phyloP scores from a whole-genome alignment of 2,888 invertebrate species.

The Drosophila ezoana region DNA sequence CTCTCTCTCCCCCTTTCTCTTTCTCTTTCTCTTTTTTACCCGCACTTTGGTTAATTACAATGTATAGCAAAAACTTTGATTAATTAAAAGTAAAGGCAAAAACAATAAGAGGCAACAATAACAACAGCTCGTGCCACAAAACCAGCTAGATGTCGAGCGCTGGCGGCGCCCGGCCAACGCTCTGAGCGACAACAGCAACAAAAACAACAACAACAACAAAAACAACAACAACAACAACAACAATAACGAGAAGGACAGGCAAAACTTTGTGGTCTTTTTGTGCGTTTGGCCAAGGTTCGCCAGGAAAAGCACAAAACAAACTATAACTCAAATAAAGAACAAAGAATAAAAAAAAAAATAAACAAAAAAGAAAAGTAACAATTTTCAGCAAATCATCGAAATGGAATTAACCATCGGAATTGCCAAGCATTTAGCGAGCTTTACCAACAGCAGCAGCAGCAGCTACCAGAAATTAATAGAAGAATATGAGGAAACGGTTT shows the following conservation, averaged over 20 bases:
- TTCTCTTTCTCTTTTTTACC: background rate
- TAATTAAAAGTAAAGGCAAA: conserved; percentile 66
- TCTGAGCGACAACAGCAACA: conserved; percentile 1
- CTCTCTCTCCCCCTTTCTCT: conserved; percentile 8
- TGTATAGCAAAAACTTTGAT: conserved; percentile 67
- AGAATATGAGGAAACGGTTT: conserved; percentile 7
- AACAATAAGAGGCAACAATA: conserved; percentile 26
- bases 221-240: conserved; percentile 1
- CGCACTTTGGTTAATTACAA: conserved; percentile 51
- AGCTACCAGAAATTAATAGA: conserved; percentile 8
- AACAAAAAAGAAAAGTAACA: no score
- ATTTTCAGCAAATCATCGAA: conserved; percentile 66
- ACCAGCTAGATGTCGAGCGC: conserved; percentile 20
- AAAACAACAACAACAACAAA: conserved; percentile 1
- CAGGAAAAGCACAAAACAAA: conserved; percentile 9
- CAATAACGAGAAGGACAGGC: conserved; percentile 3
- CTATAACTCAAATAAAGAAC: background rate
- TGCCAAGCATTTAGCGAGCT: conserved; percentile 62
- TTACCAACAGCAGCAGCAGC: conserved; percentile 32
- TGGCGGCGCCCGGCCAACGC: conserved; percentile 27
- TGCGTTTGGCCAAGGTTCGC: conserved; percentile 8
- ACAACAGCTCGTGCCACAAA: conserved; percentile 10
- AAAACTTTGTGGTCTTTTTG: conserved; percentile 25
- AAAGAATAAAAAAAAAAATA: conserved; percentile 11
- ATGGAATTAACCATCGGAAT: conserved; percentile 69